Evolutionary conservation across 30 jellyfish, hydroid and myxozoan genomes (phyloP).

Genomic region (Aurelia aurita complex sp. Pacific): DNA sequence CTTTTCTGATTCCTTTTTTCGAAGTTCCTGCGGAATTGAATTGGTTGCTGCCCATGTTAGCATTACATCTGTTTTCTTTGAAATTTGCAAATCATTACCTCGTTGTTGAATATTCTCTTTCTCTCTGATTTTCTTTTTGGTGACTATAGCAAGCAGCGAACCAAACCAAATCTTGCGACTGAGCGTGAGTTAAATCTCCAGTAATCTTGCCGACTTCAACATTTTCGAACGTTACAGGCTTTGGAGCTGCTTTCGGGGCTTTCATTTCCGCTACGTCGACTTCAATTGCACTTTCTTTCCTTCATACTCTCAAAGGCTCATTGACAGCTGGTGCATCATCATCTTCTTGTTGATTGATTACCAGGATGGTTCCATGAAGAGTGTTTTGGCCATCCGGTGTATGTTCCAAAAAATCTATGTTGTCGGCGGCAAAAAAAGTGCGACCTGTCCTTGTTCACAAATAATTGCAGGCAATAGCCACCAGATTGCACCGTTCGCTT

Average conservation of each 20-base stretch:
- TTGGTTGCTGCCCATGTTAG: constrained; percentile 44
- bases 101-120: neutral
- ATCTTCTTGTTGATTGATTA: constrained; percentile 22
- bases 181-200: constrained; percentile 10
- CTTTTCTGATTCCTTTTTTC: constrained; percentile 14
- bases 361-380: constrained; percentile 41
- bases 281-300: constrained; percentile 10
- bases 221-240: constrained; percentile 22
- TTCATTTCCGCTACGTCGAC: constrained; percentile 6
- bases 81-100: constrained; percentile 3
- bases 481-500: constrained; percentile 30
- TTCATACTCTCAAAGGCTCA: constrained; percentile 4
- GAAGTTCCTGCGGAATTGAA: neutral
- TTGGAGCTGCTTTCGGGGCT: constrained; percentile 28
- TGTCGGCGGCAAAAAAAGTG: constrained; percentile 26
- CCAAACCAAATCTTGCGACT: constrained; percentile 24
- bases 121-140: neutral
- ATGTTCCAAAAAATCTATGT: constrained; percentile 20
- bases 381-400: constrained; percentile 31
- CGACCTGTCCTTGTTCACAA: constrained; percentile 18
- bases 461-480: constrained; percentile 23
- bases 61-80: constrained; percentile 12
- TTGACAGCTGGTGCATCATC: constrained; percentile 22
- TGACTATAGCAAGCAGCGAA: constrained; percentile 26
- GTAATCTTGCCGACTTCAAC: constrained; percentile 6